Conservation (phyloP, 2,888 invertebrate species). For the Carterocephalus palaemon region DNA sequence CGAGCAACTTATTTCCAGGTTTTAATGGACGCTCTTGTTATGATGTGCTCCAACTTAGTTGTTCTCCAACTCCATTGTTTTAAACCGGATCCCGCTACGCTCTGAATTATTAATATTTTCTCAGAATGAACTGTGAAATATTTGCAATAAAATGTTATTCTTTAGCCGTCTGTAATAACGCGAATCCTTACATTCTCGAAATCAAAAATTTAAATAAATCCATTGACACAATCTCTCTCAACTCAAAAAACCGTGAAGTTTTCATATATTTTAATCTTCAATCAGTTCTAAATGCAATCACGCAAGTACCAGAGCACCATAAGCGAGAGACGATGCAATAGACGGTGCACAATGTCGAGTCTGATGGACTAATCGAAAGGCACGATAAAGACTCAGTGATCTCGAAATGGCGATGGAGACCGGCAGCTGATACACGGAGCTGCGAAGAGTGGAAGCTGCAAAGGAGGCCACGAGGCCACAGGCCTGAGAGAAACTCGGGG, state of each 20-base stretch:
- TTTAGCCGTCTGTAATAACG: neutral
- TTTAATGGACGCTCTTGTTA: constrained; percentile 25
- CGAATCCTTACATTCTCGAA: too few relatives aligned
- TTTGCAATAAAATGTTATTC: constrained; percentile 1
- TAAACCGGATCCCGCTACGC: constrained; percentile 14
- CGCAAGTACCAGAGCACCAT: neutral
- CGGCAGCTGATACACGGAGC: constrained; percentile 64
- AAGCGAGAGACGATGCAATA: constrained; percentile 18
- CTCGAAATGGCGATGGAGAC: constrained; percentile 74
- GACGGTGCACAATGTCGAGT: constrained; percentile 23
- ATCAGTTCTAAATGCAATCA: constrained; percentile 14
- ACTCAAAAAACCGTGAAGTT: constrained; percentile 1
- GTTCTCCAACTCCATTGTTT: constrained; percentile 18
- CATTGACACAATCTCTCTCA: constrained; percentile 47
- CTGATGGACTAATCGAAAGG: constrained; percentile 46
- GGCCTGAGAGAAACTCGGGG: constrained; percentile 47
- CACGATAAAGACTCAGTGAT: constrained; percentile 63
- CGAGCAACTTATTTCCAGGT: constrained; percentile 22
- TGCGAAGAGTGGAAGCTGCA: constrained; percentile 73
- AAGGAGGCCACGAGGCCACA: constrained; percentile 50
- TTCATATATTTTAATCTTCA: neutral
- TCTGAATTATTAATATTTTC: constrained; percentile 20
- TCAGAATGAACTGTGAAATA: constrained; percentile 10
- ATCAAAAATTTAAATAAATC: too few relatives aligned
- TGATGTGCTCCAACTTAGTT: constrained; percentile 23